Evolutionary conservation across 1,140 invertebrate genomes (phyloP).

Genomic region (Chrysoperla carnea): DNA sequence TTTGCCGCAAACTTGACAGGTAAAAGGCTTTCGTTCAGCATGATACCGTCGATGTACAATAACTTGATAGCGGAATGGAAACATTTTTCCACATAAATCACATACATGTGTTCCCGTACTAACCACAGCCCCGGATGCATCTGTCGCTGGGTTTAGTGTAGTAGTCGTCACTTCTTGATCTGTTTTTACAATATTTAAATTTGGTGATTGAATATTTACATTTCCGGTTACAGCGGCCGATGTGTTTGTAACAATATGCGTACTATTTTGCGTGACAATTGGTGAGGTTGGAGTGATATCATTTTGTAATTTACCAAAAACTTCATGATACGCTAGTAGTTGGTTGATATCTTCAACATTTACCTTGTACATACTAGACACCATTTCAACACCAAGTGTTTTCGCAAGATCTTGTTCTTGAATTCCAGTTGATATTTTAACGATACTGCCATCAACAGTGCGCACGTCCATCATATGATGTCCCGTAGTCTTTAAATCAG

Average conservation of each 20-base stretch:
- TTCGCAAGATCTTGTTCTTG: constrained; percentile 45
- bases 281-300: constrained; percentile 21
- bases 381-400: constrained; percentile 44
- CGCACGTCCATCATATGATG: constrained; percentile 50
- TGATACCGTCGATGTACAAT: constrained; percentile 72
- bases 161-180: constrained; percentile 34
- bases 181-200: constrained; percentile 22
- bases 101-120: constrained; percentile 50
- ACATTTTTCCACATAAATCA: constrained; percentile 69
- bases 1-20: constrained; percentile 68
- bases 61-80: constrained; percentile 69
- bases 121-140: constrained; percentile 29
- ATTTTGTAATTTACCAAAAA: constrained; percentile 63
- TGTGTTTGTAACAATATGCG: constrained; percentile 27
- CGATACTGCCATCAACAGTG: constrained; percentile 45
- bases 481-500: constrained; percentile 22
- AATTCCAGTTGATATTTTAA: constrained; percentile 48
- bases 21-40: constrained; percentile 67
- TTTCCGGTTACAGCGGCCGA: constrained; percentile 30
- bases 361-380: constrained; percentile 66
- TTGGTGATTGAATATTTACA: constrained; percentile 24
- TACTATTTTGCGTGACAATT: constrained; percentile 20
- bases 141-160: constrained; percentile 24
- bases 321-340: constrained; percentile 67
- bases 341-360: constrained; percentile 71